Evolutionary conservation across 2,113 vertebrate genomes (phyloP).

Genomic region (Oncorhynchus gorbuscha): DNA sequence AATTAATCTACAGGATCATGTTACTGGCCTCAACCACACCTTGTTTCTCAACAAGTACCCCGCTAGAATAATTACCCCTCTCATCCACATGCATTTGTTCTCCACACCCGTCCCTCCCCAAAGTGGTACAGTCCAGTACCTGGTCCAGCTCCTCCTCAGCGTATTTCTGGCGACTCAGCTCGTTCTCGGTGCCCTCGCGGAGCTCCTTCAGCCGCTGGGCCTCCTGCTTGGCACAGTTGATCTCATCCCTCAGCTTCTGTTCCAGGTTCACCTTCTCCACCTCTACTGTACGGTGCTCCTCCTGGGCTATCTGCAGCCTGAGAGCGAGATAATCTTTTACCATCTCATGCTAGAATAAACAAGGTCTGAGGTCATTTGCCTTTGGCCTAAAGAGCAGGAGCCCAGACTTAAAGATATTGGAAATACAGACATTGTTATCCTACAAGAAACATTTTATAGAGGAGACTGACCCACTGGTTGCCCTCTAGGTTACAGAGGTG

Average conservation of each 20-base stretch:
- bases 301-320: slow-evolving; percentile 96
- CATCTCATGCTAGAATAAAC: background rate
- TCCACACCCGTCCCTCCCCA: background rate
- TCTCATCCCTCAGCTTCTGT: slow-evolving; percentile 94
- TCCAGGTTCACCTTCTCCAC: slow-evolving; percentile 97
- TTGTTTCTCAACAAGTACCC: background rate
- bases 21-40: background rate
- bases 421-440: no score
- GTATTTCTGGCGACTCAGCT: slow-evolving; percentile 94
- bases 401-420: no score
- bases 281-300: slow-evolving; percentile 94
- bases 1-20: background rate
- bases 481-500: no score
- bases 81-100: no score
- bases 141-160: slow-evolving; percentile 95
- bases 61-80: background rate
- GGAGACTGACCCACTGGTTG: no score
- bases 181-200: slow-evolving; percentile 92
- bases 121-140: slow-evolving; percentile 65
- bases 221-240: slow-evolving; percentile 94
- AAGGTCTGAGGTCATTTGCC: no score
- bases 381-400: no score
- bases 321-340: background rate
- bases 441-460: no score
- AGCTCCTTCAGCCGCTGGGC: slow-evolving; percentile 88